Base-by-base conservation (phyloP, 2,888 invertebrate species). In the Aleiodes alternator region DNA sequence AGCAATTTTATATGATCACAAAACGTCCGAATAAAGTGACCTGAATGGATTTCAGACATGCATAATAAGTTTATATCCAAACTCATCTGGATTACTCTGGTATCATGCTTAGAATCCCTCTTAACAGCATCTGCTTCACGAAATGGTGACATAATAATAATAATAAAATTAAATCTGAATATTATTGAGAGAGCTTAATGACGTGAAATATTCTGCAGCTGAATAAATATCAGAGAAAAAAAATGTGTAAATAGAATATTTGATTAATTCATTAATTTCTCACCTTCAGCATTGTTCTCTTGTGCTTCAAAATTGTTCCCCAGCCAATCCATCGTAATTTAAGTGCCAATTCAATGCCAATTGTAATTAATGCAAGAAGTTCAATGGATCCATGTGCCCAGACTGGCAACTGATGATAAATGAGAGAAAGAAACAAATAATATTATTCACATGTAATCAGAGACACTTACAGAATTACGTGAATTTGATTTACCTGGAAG, bases 241-340 rank as follows among this genome's bases (percentile, higher is more conserved):
- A 7, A 34, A 34, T 34, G 1, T 34, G 34, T 34, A 34, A 4
- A 34, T 43, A 43, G 11, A 43, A 11, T 9, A 8, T 11, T 8
- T 59, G 23, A 51, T 53, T 53, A 16, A n/a, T 53, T 53, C 16
- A 53, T 16, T 70, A 56, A 69, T 69, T 43, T 76, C 78, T 78
- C 90, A 96, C 96, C 93, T 97, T 97, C 14, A 96, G 90, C 92
- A 95, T 94, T 11, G 97, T 96, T 80, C 97, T 91, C 87, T 95
- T 95, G 86, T 97, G 97, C 84, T 93, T 94, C 31, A 96, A 90
- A 84, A 96, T 95, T n/a, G 94, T 94, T 81, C 92, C 92, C 93
- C 94, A 94, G 0, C 96, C 96, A 76, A 96, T 95, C 97, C 97
- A 97, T 84, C 95, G 93, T 56, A 96, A 90, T 87, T 96, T 96